These are phyloP conservation scores for Lordiphosa mommai DNA, from an alignment of 1,140 invertebrate species.

Conservation along the genomic window DNA sequence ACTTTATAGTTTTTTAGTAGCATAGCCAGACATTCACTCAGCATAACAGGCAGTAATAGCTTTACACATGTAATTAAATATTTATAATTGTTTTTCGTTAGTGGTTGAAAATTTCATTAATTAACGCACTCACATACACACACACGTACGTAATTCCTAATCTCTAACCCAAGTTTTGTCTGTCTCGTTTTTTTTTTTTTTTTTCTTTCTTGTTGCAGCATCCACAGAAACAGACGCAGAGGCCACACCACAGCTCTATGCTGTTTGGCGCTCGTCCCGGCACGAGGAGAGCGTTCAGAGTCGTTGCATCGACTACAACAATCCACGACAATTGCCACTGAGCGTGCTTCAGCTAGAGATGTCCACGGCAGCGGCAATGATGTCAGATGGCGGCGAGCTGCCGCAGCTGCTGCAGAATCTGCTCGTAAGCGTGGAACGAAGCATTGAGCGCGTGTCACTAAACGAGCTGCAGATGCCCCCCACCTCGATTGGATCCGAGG, in stretches of 20 bases:
- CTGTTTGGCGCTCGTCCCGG: slow-evolving; percentile 68
- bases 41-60: too few relatives aligned
- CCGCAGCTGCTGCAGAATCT: slow-evolving; percentile 83
- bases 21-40: too few relatives aligned
- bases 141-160: too few relatives aligned
- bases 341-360: slow-evolving; percentile 61
- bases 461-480: slow-evolving; percentile 84
- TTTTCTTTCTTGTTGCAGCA: slow-evolving; percentile 4
- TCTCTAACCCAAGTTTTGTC: too few relatives aligned
- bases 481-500: slow-evolving; percentile 15
- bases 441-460: slow-evolving; percentile 84
- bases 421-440: slow-evolving; percentile 84
- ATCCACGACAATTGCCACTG: slow-evolving; percentile 43
- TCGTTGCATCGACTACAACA: slow-evolving; percentile 57
- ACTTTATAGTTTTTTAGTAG: too few relatives aligned
- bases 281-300: slow-evolving; percentile 48
- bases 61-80: too few relatives aligned
- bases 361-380: slow-evolving; percentile 55
- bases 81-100: too few relatives aligned
- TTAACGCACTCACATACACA: too few relatives aligned
- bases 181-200: background rate
- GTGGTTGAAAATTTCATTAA: too few relatives aligned
- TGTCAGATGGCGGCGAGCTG: slow-evolving; percentile 79
- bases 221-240: slow-evolving; percentile 38
- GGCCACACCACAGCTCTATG: slow-evolving; percentile 58